Conservation (phyloP, 30 jellyfish, hydroid and myxozoan species). For the Hydractinia symbiolongicarpus region DNA sequence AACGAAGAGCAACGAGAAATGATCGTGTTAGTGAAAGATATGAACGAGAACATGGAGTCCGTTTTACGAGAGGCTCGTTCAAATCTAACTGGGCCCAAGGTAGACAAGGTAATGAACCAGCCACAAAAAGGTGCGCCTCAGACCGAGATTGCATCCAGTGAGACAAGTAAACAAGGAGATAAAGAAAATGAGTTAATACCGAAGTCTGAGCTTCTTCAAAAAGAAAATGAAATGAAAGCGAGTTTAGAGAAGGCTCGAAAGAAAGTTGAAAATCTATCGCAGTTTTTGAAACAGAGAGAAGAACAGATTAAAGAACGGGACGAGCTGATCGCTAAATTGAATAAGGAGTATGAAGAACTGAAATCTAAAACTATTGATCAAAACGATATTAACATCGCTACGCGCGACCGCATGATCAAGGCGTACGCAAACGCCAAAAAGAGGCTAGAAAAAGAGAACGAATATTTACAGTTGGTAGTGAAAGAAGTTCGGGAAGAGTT, state of each 20-base stretch:
- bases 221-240: conserved; percentile 7
- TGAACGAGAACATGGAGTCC: conserved; percentile 31
- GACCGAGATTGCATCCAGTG: not conserved
- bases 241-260: conserved; percentile 11
- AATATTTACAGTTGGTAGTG: conserved; percentile 62
- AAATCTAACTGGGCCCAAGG: conserved; percentile 3
- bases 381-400: conserved; percentile 1
- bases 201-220: conserved; percentile 11
- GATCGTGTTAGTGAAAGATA: conserved; percentile 23
- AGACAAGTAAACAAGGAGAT: not conserved
- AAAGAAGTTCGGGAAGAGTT: conserved; percentile 65
- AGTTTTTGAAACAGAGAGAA: conserved; percentile 55
- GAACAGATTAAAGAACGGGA: conserved; percentile 41
- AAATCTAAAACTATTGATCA: not conserved
- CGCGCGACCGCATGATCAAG: conserved; percentile 33
- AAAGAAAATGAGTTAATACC: conserved; percentile 11
- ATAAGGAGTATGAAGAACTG: not conserved
- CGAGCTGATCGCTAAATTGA: conserved; percentile 11
- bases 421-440: conserved; percentile 9
- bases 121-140: not conserved
- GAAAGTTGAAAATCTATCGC: conserved; percentile 21
- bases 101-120: not conserved
- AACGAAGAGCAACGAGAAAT: conserved; percentile 59
- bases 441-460: conserved; percentile 68
- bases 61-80: conserved; percentile 32